Conservation (phyloP, 2,113 vertebrate genomes). For the Embiotoca jacksoni region DNA sequence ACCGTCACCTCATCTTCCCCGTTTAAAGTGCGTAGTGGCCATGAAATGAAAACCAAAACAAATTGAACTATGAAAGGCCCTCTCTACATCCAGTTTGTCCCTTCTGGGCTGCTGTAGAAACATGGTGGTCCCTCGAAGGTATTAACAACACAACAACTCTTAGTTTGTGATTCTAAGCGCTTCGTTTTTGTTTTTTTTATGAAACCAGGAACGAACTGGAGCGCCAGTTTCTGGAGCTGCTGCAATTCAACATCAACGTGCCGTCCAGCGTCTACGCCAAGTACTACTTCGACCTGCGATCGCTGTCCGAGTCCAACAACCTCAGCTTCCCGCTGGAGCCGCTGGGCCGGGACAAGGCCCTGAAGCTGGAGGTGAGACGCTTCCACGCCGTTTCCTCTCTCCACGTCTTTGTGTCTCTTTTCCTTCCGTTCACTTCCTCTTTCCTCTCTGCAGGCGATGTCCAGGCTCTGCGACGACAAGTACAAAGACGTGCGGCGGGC, state of each 20-base stretch:
- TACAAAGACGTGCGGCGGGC: constrained; percentile 65
- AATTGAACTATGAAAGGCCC: not conserved
- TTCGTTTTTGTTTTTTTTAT: too few species aligned
- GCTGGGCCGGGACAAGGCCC: constrained; percentile 94
- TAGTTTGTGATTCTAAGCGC: too few species aligned
- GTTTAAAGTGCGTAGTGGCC: too few species aligned
- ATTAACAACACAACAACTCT: too few species aligned
- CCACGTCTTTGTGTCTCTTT: not conserved
- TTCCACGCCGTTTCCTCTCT: not conserved
- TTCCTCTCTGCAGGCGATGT: constrained; percentile 68
- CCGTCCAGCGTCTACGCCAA: constrained; percentile 98
- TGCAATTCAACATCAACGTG: constrained; percentile 99
- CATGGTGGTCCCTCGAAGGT: not conserved
- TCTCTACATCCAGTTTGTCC: not conserved
- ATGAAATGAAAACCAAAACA: too few species aligned
- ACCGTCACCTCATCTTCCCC: too few species aligned
- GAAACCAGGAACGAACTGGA: constrained; percentile 94
- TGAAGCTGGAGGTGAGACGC: constrained; percentile 91
- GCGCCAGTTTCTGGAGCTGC: constrained; percentile 95
- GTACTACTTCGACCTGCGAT: constrained; percentile 99
- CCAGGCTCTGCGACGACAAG: constrained; percentile 71
- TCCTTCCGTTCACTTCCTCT: not conserved
- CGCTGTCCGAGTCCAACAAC: constrained; percentile 95
- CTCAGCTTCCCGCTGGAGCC: constrained; percentile 95
- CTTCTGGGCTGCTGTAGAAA: not conserved